phyloP scores from a whole-genome alignment of 1,140 invertebrate species.

The Zaprionus kolodkinae region DNA sequence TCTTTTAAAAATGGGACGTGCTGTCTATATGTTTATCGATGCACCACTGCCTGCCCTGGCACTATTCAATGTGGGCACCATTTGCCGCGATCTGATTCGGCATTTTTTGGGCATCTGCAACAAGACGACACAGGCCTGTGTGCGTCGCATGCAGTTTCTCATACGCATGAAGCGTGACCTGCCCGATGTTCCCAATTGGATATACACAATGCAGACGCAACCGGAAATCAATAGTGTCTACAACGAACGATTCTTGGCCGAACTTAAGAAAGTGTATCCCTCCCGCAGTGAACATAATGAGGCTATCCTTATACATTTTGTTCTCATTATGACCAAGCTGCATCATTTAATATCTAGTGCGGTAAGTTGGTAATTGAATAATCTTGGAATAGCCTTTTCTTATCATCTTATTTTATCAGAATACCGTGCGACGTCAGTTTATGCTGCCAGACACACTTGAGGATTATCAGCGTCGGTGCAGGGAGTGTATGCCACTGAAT shows the following conservation, averaged over 20 bases:
- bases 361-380: conserved; percentile 38
- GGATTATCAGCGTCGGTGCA: conserved; percentile 52
- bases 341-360: conserved; percentile 54
- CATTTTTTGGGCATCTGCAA: conserved; percentile 86
- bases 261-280: conserved; percentile 65
- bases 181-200: conserved; percentile 71
- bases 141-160: conserved; percentile 86
- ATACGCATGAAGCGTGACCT: conserved; percentile 64
- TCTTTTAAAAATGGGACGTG: conserved; percentile 88
- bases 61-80: conserved; percentile 61
- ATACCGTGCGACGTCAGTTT: conserved; percentile 49
- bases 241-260: conserved; percentile 62
- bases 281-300: conserved; percentile 50
- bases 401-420: conserved; percentile 13
- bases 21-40: conserved; percentile 88
- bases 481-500: conserved; percentile 42
- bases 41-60: conserved; percentile 85
- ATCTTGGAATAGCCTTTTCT: background rate
- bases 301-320: conserved; percentile 67
- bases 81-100: conserved; percentile 87
- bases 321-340: conserved; percentile 59
- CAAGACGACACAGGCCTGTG: conserved; percentile 90
- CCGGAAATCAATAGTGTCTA: conserved; percentile 53
- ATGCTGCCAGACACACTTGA: conserved; percentile 64
- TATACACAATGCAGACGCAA: conserved; percentile 74